A percentile compares a stretch with the other conserved stretches of the same genome.
These are phyloP conservation scores for Cyprinodon variegatus DNA, from an alignment of 2,113 vertebrate genomes.

Conservation along the genomic window DNA sequence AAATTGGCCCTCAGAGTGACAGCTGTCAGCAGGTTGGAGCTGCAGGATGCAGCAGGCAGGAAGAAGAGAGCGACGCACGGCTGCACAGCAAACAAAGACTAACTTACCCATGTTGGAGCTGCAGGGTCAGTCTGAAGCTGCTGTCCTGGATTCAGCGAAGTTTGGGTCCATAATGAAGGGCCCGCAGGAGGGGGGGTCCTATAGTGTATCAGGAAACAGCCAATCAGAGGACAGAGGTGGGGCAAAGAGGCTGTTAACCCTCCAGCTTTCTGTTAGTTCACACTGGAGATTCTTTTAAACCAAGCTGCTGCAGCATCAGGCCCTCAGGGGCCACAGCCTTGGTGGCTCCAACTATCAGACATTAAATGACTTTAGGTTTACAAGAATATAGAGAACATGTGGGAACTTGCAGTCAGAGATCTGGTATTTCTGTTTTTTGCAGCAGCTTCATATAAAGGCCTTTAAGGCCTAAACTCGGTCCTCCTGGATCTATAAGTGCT, in stretches of 20 bases:
- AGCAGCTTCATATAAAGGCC: too few species aligned
- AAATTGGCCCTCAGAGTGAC: too few species aligned
- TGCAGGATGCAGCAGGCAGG: too few species aligned
- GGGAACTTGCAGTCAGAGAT: too few species aligned
- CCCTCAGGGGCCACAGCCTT: neutral
- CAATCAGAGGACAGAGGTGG: conserved; percentile 12
- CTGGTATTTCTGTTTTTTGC: too few species aligned
- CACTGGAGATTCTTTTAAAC: neutral
- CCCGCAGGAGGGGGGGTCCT: neutral
- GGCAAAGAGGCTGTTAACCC: neutral
- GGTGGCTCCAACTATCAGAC: too few species aligned
- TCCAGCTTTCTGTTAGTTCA: neutral
- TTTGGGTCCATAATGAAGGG: neutral
- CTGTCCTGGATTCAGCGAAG: neutral
- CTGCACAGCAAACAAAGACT: neutral
- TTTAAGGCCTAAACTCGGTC: too few species aligned
- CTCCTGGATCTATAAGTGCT: too few species aligned
- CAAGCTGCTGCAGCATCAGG: neutral
- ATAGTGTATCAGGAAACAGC: neutral
- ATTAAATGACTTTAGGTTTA: too few species aligned
- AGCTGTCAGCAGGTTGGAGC: too few species aligned
- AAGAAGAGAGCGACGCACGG: neutral
- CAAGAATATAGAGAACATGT: too few species aligned
- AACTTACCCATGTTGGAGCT: conserved; percentile 43
- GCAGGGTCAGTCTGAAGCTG: neutral